Evolutionary conservation across 2,888 invertebrate genomes (phyloP).

Genomic region (Therioaphis trifolii): DNA sequence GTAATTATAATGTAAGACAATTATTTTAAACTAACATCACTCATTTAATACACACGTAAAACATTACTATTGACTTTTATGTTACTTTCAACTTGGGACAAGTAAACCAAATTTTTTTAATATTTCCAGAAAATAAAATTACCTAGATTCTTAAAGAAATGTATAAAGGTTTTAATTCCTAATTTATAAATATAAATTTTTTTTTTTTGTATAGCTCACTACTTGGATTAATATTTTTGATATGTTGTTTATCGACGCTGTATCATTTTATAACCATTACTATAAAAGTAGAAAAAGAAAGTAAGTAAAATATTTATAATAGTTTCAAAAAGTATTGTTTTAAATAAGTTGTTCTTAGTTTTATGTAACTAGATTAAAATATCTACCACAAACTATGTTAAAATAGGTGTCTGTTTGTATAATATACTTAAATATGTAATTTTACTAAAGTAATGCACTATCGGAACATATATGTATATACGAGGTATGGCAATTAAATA

Average conservation of each 20-base stretch:
- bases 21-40: no score
- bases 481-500: no score
- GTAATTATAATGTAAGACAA: no score
- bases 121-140: background rate
- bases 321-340: background rate
- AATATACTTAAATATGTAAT: no score
- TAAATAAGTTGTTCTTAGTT: no score
- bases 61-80: no score
- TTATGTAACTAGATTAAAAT: no score
- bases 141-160: background rate
- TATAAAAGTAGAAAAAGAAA: background rate
- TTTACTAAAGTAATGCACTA: no score
- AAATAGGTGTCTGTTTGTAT: background rate
- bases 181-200: background rate
- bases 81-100: no score
- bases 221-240: background rate
- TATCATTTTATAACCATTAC: background rate
- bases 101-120: background rate
- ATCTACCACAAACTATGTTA: background rate
- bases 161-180: background rate
- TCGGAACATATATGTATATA: no score
- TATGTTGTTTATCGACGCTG: constrained; percentile 33
- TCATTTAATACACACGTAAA: background rate
- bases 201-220: background rate
- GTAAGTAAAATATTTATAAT: constrained; percentile 18